Evolutionary conservation across 2,888 invertebrate species (phyloP).

Genomic region (Strigamia crassipes): DNA sequence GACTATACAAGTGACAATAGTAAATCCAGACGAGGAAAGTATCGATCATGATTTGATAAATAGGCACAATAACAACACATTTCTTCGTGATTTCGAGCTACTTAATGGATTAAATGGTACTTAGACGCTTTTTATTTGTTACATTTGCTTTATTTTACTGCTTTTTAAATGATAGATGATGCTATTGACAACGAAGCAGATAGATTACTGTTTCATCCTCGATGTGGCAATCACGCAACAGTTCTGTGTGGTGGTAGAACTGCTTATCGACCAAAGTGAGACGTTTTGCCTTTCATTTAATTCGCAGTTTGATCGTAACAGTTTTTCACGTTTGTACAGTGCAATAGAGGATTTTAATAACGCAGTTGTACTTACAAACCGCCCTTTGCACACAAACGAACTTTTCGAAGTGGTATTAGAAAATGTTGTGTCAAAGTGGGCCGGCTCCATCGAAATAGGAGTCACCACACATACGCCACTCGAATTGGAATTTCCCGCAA

Average conservation of each 20-base stretch:
- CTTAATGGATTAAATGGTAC: constrained; percentile 31
- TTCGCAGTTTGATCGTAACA: not conserved
- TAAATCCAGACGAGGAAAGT: constrained; percentile 71
- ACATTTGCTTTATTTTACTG: not conserved
- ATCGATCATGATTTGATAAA: constrained; percentile 26
- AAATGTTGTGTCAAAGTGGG: constrained; percentile 90
- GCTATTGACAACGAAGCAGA: constrained; percentile 51
- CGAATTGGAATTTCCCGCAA: constrained; percentile 86
- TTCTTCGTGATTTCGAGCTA: constrained; percentile 16
- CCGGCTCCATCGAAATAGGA: constrained; percentile 82
- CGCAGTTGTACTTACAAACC: constrained; percentile 85
- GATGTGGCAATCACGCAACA: constrained; percentile 90
- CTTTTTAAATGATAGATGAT: constrained; percentile 35
- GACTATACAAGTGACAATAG: constrained; percentile 85
- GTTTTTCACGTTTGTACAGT: constrained; percentile 60
- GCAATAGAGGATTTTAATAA: constrained; percentile 93
- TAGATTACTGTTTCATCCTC: constrained; percentile 79
- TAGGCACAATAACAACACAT: constrained; percentile 38
- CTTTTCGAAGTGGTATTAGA: constrained; percentile 90
- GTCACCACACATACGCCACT: constrained; percentile 83
- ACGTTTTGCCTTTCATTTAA: not conserved
- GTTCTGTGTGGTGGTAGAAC: constrained; percentile 88
- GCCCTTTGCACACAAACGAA: constrained; percentile 83
- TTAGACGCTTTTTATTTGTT: not conserved
- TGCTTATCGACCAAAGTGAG: constrained; percentile 88